phyloP scores from a whole-genome alignment of 23 tunicate species.

The Oikopleura vanhoeffeni region DNA sequence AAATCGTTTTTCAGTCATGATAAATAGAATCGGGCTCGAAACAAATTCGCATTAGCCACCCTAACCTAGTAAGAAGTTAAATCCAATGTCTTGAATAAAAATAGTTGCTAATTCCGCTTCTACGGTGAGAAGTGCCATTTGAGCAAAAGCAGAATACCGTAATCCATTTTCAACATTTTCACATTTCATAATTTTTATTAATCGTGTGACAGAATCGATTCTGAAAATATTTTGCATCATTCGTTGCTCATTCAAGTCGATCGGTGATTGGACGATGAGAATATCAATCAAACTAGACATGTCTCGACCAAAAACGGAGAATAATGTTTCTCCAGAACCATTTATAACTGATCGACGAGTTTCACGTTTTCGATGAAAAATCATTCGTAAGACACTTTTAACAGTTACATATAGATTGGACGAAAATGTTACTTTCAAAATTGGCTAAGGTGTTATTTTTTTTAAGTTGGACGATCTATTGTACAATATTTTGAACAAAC shows the following conservation, averaged over 20 bases:
- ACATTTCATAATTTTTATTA: not conserved
- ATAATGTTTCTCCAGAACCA: not conserved
- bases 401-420: too few relatives aligned
- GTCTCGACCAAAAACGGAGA: not conserved
- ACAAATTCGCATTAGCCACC: too few relatives aligned
- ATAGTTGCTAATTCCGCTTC: not conserved
- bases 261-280: not conserved
- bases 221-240: not conserved
- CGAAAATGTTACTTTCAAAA: too few relatives aligned
- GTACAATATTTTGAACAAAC: too few relatives aligned
- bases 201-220: not conserved
- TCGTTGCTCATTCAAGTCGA: slow-evolving; percentile 2
- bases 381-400: not conserved
- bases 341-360: not conserved
- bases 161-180: not conserved
- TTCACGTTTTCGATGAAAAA: not conserved
- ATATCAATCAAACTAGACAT: not conserved
- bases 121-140: not conserved
- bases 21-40: too few relatives aligned
- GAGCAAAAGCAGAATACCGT: not conserved
- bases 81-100: not conserved
- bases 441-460: too few relatives aligned
- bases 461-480: too few relatives aligned
- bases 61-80: too few relatives aligned
- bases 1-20: too few relatives aligned